Percentiles rank a stretch among this genome's conserved stretches.
These are phyloP conservation scores for Neoniphon sammara DNA, from an alignment of 2,797 vertebrate genomes.

Conservation along the genomic window DNA sequence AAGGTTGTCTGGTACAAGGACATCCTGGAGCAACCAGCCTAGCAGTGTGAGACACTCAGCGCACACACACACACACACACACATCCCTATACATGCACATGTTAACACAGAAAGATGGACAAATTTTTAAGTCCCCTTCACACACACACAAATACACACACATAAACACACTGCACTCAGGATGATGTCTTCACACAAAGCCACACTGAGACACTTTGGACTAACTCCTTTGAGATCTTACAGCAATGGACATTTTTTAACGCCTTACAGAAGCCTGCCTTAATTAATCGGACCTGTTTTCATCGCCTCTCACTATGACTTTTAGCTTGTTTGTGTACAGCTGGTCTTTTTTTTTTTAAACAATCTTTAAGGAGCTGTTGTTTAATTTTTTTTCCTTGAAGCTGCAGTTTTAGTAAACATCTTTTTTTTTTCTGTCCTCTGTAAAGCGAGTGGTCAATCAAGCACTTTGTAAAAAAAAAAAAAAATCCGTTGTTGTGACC, in stretches of 20 bases:
- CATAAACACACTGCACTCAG: constrained; percentile 78
- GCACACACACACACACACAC: constrained; percentile 10
- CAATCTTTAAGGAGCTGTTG: constrained; percentile 66
- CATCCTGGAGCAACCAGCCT: constrained; percentile 78
- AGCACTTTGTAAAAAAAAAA: constrained; percentile 86
- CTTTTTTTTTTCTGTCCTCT: constrained; percentile 59
- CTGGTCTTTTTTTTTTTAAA: constrained; percentile 62
- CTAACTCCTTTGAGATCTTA: constrained; percentile 80
- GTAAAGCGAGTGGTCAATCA: constrained; percentile 82
- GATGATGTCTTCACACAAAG: constrained; percentile 81
- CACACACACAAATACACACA: no score
- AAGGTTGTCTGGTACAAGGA: constrained; percentile 83
- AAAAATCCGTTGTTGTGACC: constrained; percentile 72
- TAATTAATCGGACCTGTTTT: constrained; percentile 78
- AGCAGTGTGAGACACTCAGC: constrained; percentile 60
- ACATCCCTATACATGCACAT: constrained; percentile 59
- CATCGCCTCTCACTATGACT: constrained; percentile 65
- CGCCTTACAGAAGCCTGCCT: constrained; percentile 86
- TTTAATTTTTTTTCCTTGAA: constrained; percentile 70
- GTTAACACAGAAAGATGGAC: constrained; percentile 65
- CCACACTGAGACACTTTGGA: constrained; percentile 85
- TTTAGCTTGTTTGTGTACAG: constrained; percentile 75
- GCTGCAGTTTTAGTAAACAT: constrained; percentile 74
- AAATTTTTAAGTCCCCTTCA: constrained; percentile 61
- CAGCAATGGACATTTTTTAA: constrained; percentile 83